Conservation (phyloP, 2,113 vertebrate genomes). For the Eurystomus gularis region DNA sequence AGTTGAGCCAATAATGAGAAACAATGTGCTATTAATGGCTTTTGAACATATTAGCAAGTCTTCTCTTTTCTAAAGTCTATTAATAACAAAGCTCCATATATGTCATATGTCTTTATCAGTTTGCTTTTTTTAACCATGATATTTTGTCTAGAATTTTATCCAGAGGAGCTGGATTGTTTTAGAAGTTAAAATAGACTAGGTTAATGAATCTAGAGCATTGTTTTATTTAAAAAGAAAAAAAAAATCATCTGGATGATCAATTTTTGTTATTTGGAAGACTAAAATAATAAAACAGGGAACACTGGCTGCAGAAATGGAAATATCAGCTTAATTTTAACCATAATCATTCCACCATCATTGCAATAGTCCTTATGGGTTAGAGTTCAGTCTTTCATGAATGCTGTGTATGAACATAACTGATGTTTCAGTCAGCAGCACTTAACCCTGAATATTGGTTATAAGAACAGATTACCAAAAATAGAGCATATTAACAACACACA, state of each 20-base stretch:
- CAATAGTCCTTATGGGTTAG: background rate
- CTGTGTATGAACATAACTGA: background rate
- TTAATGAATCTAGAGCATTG: background rate
- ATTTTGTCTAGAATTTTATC: background rate
- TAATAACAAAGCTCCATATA: background rate
- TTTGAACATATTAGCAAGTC: background rate
- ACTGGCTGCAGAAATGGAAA: conserved; percentile 17
- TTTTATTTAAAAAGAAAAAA: background rate
- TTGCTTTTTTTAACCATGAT: background rate
- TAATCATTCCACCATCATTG: background rate
- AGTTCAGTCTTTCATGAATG: background rate
- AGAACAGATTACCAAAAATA: background rate
- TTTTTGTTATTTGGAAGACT: conserved; percentile 38
- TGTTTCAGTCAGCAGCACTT: background rate
- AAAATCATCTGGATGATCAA: background rate
- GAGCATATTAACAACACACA: background rate
- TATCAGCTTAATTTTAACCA: conserved; percentile 1
- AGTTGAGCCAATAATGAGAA: background rate
- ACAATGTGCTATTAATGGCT: background rate
- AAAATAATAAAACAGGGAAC: conserved; percentile 13
- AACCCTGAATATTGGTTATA: background rate
- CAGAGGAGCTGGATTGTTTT: background rate
- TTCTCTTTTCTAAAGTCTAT: background rate
- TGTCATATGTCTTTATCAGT: background rate
- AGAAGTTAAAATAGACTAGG: background rate